Evolutionary conservation across 2,113 vertebrate species (phyloP), one percentile per base, ranked within the genome.

Genomic region (Tinamus guttatus): DNA sequence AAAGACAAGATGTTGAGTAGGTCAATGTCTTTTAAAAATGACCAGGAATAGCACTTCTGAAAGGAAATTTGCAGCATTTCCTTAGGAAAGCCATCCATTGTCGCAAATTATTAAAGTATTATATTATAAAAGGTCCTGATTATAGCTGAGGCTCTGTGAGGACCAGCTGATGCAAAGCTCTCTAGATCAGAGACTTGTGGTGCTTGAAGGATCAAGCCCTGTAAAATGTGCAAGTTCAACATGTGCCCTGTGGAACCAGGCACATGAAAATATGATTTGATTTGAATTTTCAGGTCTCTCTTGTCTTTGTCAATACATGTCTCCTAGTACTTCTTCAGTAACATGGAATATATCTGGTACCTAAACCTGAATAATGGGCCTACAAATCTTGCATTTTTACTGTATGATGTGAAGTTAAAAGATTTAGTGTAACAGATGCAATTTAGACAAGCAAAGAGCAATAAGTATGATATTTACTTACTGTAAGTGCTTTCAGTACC

Each of bases 391-490:
- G 79, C 71, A 67, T 96, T 96, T 95, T 90, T 47, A 51, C 71
- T 30, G 28, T 36, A 76, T 58, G 49, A 94, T 70, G 36, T 80
- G 60, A 93, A 93, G 89, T 95, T 90, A 86, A 96, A 96, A 77
- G 63, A 58, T 69, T 93, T 38, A 70, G 41, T 78, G 81, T 15
- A 81, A 70, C 52, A 95, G 73, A 81, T 64, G 76, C 91, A 65
- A 93, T 87, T 93, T 91, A 95, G 71, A 87, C 85, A 93, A 83
- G 79, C 63, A 91, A 87, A 83, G 59, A 83, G 85, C 94, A 96
- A 93, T 63, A 94, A 96, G 84, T 81, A 83, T 2, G n/a, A 30
- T 94, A 86, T 94, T 94, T 94, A 91, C 82, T 93, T 96, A 90
- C 81, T 91, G 59, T 60, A 78, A 60, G 49, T 11, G 79, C 81